Conservation (phyloP, 2,797 vertebrate genomes). For the Cephalopachus bancanus region DNA sequence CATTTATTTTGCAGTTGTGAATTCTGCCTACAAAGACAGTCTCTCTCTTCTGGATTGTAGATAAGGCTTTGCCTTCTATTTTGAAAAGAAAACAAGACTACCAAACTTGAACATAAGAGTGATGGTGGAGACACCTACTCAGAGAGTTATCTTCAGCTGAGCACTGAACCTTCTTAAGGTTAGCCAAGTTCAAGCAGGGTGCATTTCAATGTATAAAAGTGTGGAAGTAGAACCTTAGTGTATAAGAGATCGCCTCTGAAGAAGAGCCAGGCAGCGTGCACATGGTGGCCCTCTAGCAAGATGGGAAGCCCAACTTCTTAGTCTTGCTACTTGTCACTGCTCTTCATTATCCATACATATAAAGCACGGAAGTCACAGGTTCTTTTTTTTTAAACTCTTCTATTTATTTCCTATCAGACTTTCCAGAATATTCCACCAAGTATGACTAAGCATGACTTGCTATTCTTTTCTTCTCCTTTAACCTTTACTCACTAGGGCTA, state of each 20-base stretch:
- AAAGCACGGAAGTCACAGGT: not conserved
- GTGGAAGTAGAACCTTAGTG: not conserved
- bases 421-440: not conserved
- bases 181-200: not conserved
- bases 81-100: not conserved
- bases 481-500: not conserved
- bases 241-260: rapidly evolving
- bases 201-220: not conserved
- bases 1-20: not conserved
- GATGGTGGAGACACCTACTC: not conserved
- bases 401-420: not conserved
- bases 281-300: not conserved
- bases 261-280: not conserved
- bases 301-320: not conserved
- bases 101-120: not conserved
- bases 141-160: not conserved
- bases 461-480: not conserved
- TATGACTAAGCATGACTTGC: not conserved
- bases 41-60: not conserved
- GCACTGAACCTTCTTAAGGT: not conserved
- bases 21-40: not conserved
- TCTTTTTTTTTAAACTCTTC: not conserved
- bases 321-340: not conserved
- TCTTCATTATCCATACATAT: not conserved
- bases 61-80: conserved; percentile 49